A percentile compares a stretch with the other conserved stretches of the same genome.
Evolutionary conservation across 2,113 vertebrate species (phyloP).

Genomic region (Odocoileus virginianus): DNA sequence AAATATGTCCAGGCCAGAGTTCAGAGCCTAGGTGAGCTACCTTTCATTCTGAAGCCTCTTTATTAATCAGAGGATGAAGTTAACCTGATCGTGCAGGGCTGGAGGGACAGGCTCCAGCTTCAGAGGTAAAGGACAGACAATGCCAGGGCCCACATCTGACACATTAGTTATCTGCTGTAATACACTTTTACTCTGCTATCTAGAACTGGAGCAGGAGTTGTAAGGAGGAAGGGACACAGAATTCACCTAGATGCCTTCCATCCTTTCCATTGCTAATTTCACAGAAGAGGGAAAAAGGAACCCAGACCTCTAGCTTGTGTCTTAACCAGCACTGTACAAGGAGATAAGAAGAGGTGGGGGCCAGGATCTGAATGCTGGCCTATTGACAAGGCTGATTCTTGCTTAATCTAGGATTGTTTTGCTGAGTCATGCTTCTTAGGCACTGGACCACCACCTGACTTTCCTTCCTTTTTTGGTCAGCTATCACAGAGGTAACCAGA

Average conservation of each 20-base stretch:
- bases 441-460: neutral
- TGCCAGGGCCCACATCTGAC: neutral
- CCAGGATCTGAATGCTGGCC: neutral
- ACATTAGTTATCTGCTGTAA: neutral
- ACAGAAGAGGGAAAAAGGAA: neutral
- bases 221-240: neutral
- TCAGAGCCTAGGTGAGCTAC: neutral
- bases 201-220: neutral
- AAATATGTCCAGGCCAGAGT: neutral
- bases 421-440: neutral
- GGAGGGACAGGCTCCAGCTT: neutral
- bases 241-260: neutral
- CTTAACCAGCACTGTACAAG: neutral
- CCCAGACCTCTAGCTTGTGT: neutral
- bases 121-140: no score
- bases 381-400: neutral
- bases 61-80: neutral
- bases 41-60: neutral
- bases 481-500: neutral
- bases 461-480: constrained; percentile 23
- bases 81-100: neutral
- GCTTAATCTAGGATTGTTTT: neutral
- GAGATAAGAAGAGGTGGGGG: neutral
- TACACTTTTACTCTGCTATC: neutral
- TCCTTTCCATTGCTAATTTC: neutral